Evolutionary conservation across 2,797 vertebrate species (phyloP).

Genomic region (Falco berigora): DNA sequence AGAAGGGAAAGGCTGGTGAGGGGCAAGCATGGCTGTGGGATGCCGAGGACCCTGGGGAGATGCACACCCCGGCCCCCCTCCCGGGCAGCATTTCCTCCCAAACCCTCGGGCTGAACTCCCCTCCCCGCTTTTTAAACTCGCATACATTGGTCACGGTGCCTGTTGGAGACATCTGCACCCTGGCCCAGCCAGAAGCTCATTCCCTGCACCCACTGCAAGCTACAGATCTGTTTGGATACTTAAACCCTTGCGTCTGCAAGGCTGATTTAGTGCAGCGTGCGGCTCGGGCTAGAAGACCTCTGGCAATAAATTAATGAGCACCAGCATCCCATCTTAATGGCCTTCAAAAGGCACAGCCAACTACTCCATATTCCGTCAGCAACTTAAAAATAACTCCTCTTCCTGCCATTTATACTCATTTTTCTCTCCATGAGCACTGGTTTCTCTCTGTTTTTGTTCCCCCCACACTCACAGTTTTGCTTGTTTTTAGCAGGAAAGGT

Average conservation of each 20-base stretch:
- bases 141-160: rapidly evolving
- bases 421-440: background rate
- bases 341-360: background rate
- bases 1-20: background rate
- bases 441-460: background rate
- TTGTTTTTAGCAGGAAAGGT: background rate
- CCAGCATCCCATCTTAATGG: background rate
- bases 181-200: background rate
- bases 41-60: rapidly evolving
- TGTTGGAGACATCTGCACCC: background rate
- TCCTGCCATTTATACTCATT: background rate
- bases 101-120: rapidly evolving
- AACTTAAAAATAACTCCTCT: background rate
- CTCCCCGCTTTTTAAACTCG: background rate
- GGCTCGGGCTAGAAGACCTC: background rate
- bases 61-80: background rate
- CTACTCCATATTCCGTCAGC: background rate
- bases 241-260: background rate
- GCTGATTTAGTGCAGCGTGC: background rate
- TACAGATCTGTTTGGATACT: background rate
- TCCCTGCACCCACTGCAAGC: background rate
- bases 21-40: rapidly evolving
- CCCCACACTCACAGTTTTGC: background rate
- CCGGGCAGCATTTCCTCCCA: rapidly evolving
- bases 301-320: background rate